Base-by-base conservation (phyloP, 1,140 invertebrate genomes). In the Ostrea denselamellosa region DNA sequence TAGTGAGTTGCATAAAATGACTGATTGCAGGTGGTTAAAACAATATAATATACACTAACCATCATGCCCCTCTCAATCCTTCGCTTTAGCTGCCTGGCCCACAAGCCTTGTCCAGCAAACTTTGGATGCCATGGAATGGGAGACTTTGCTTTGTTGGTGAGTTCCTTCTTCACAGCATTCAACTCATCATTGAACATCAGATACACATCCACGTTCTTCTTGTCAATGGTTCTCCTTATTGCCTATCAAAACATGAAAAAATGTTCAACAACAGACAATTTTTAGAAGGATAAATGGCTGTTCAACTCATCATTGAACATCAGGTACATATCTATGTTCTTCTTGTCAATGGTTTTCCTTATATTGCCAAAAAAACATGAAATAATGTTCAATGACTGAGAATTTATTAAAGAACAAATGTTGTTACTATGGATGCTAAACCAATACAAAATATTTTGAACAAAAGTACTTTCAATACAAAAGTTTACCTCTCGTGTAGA, bases 251-350 rank as follows among this genome's bases (percentile, higher is more conserved):
- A 44, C 34, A 44, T 44, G 34, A 44, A 44, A 44, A 44, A 44
- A 44, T 44, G 34, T 44, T 44, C 34, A 44, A 5, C 34, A 44
- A 44, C 34, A 44, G 34, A 44, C 1, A 5, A 44, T 44, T 44
- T 44, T 44, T 44, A 2, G 34, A 44, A 44, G 34, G 34, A 44
- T 44, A 5, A 44, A 44, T 44, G 5, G 34, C 1, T 44, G n/a
- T 97, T 96, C 53, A 98, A 96, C 92, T 98, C 97, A n/a, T 96
- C 95, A 86, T 96, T 96, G 92, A 98, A 97, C 93, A 97, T 96
- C 34, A 96, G 95, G 96, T 97, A 98, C 2, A 97, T 96, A 95
- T 97, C 92, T 56, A 95, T 94, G 90, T 94, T 95, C 91, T 95
- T 95, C 92, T 95, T 95, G 89, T 96, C 96, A 83, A 95, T 94